Base-by-base conservation (phyloP, 2,113 vertebrate genomes). In the Hymenochirus boettgeri region DNA sequence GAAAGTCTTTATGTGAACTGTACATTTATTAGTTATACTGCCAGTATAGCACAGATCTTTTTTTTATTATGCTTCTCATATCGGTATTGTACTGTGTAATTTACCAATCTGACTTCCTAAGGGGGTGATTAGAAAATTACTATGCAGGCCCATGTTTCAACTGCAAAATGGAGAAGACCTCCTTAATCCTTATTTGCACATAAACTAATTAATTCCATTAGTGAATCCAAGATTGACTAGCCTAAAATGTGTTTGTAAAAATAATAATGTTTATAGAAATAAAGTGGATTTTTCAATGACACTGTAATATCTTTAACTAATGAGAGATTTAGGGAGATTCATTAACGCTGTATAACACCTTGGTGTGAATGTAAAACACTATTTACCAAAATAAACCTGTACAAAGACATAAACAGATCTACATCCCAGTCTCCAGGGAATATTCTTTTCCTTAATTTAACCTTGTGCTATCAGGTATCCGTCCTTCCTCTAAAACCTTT, bases 81-180 rank as follows among this genome's bases (percentile, higher is more conserved):
- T 66, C 29, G 17, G 21, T 46, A 58, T 51, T 51, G 54, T 58
- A 31, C 23, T 69, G 47, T 69, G 65, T 69, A 69, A 69, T 69
- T 69, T 69, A 60, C 56, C 65, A 69, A 53, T 69, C 57, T 60
- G 57, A 69, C 47, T 52, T 69, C 55, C 65, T 59, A 60, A 52
- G 33, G 64, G 47, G 64, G 56, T 67, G 64, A 67, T 67, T 67
- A 67, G 56, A 53, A 59, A 67, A 67, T 67, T 67, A 48, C 64
- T 67, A 67, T 67, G 33, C 47, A 59, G 47, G 51, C 19, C 5
- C 56, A 67, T 52, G 58, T 67, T 56, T 67, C 56, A 21, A 53
- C 56, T 29, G 47, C 19, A 69, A 52, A 59, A 27, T 53, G 24
- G 33, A 59, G 46, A 52, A 29, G 46, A 31, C 46, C 65, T 66